phyloP scores from a whole-genome alignment of 2,113 vertebrate species.

The Cichladusa arquata region DNA sequence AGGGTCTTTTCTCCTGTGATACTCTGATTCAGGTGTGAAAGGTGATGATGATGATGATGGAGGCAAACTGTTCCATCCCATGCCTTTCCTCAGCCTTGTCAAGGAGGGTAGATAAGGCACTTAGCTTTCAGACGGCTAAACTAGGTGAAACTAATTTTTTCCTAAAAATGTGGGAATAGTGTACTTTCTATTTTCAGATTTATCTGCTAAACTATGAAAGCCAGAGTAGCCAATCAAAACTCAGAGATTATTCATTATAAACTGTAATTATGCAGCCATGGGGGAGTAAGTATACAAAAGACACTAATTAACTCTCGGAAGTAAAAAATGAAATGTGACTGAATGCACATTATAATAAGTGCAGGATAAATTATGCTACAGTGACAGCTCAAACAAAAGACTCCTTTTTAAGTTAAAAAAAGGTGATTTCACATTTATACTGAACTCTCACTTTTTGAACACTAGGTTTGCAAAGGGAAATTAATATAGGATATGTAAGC shows the following conservation, averaged over 20 bases:
- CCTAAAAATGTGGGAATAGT: neutral
- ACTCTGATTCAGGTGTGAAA: neutral
- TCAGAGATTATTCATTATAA: neutral
- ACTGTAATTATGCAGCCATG: neutral
- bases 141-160: neutral
- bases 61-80: neutral
- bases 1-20: neutral
- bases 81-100: neutral
- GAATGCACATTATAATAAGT: conserved; percentile 40
- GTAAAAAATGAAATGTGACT: conserved; percentile 50
- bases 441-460: conserved; percentile 52
- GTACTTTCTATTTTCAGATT: neutral
- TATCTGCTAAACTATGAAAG: neutral
- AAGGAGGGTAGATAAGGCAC: neutral
- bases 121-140: neutral
- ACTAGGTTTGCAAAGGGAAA: neutral
- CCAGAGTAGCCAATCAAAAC: neutral
- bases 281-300: conserved; percentile 18
- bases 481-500: neutral
- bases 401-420: neutral
- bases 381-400: conserved; percentile 65
- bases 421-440: conserved; percentile 55
- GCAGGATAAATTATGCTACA: conserved; percentile 30
- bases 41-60: neutral
- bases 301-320: conserved; percentile 57